A percentile compares a stretch with the other conserved stretches of the same genome.
Evolutionary conservation across 2,113 vertebrate species (phyloP).

Genomic region (Rhipidura dahli): DNA sequence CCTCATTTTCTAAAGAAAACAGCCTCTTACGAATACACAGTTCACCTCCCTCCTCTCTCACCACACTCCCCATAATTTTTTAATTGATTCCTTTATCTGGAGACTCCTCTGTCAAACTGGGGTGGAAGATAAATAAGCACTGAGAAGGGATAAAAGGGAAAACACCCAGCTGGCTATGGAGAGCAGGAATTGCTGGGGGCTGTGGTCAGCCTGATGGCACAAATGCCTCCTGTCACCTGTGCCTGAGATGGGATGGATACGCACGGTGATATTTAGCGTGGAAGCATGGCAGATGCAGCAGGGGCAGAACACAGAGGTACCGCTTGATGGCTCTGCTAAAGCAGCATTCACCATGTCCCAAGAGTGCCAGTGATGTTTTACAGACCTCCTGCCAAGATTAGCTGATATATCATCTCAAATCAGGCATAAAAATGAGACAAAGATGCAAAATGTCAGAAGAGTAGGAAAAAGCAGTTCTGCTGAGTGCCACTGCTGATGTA

Average conservation of each 20-base stretch:
- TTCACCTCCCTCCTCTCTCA: neutral
- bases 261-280: fast-evolving
- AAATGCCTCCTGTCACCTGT: neutral
- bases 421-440: neutral
- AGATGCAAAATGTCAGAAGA: neutral
- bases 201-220: fast-evolving
- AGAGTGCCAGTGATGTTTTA: neutral
- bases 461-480: neutral
- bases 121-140: neutral
- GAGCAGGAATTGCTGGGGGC: neutral
- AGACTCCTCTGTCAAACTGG: neutral
- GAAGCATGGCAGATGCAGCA: neutral
- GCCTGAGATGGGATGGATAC: neutral
- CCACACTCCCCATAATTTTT: neutral
- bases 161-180: neutral
- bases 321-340: neutral
- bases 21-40: neutral
- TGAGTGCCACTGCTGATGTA: neutral
- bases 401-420: neutral
- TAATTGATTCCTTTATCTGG: neutral
- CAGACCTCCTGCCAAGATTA: neutral
- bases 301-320: neutral
- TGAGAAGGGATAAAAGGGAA: neutral
- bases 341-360: neutral
- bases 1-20: slow-evolving; percentile 10